These are phyloP conservation scores for Todus mexicanus DNA, from an alignment of 2,797 vertebrate genomes.

Conservation along the genomic window DNA sequence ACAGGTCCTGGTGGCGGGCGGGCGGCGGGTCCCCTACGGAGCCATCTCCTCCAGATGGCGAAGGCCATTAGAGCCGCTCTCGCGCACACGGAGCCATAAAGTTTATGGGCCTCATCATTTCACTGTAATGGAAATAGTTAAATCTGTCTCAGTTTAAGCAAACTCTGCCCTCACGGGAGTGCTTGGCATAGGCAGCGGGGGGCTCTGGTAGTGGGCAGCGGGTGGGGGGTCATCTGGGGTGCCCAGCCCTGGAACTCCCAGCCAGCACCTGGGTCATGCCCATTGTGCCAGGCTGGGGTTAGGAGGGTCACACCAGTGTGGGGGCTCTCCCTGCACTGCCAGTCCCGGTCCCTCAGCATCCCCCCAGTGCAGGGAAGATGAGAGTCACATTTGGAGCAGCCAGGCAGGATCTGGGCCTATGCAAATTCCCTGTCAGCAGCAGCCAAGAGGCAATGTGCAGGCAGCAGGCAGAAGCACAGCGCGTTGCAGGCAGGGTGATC, in stretches of 20 bases:
- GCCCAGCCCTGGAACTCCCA: not conserved
- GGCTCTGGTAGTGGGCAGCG: not conserved
- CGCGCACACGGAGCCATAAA: slow-evolving; percentile 51
- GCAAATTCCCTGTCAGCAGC: not conserved
- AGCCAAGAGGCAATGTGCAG: not conserved
- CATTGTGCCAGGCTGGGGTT: not conserved
- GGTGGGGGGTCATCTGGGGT: not conserved
- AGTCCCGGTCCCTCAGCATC: not conserved
- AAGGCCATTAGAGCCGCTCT: slow-evolving; percentile 64
- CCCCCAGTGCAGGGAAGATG: not conserved
- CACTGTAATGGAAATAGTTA: slow-evolving; percentile 73
- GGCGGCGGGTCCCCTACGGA: not conserved
- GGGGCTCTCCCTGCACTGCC: not conserved
- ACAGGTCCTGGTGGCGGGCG: not conserved
- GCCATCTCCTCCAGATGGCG: slow-evolving; percentile 67
- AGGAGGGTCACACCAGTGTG: fast-evolving
- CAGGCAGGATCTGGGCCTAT: not conserved
- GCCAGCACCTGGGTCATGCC: not conserved
- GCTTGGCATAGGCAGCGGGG: not conserved
- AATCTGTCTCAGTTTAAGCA: slow-evolving; percentile 71
- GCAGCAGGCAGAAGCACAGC: not conserved
- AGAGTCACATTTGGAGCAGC: not conserved
- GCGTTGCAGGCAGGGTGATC: not conserved
- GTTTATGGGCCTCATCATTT: slow-evolving; percentile 74
- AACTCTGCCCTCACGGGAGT: slow-evolving; percentile 64